Evolutionary conservation across 2,113 vertebrate genomes (phyloP).

Genomic region (Lagopus muta): DNA sequence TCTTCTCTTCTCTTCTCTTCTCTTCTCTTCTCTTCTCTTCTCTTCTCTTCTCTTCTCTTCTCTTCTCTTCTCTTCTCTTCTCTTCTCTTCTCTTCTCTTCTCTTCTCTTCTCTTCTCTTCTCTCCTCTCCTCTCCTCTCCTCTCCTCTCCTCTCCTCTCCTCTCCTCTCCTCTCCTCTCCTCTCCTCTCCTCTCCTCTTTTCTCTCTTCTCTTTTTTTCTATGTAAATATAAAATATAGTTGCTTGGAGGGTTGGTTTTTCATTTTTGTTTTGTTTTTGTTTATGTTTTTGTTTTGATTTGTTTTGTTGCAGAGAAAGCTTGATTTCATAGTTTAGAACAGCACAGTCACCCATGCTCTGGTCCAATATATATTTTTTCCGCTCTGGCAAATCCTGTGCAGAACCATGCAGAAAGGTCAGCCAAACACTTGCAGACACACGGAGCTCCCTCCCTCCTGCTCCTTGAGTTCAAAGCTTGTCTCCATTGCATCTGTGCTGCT

Average conservation of each 20-base stretch:
- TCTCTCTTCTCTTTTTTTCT: not conserved
- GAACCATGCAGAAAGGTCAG: conserved; percentile 45
- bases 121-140: too few relatives aligned
- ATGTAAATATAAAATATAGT: not conserved
- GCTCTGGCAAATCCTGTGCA: conserved; percentile 38
- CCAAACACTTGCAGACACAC: conserved; percentile 5
- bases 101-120: too few relatives aligned
- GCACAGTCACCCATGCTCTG: not conserved
- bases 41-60: not conserved
- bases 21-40: not conserved
- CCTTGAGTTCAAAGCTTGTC: conserved; percentile 10
- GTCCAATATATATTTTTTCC: not conserved
- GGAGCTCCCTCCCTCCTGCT: not conserved
- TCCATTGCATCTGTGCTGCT: not conserved
- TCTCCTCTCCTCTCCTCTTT: too few relatives aligned
- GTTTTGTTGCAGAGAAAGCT: not conserved
- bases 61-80: too few relatives aligned
- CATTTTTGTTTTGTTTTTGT: not conserved
- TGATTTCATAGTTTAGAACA: not conserved
- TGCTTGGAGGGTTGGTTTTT: not conserved
- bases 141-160: too few relatives aligned
- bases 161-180: too few relatives aligned
- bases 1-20: too few relatives aligned
- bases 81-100: not conserved
- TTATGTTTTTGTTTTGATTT: not conserved